Percentiles rank a stretch among this genome's conserved stretches.
phyloP scores from a whole-genome alignment of 2,888 invertebrate species.

The Allolobophora icterica region DNA sequence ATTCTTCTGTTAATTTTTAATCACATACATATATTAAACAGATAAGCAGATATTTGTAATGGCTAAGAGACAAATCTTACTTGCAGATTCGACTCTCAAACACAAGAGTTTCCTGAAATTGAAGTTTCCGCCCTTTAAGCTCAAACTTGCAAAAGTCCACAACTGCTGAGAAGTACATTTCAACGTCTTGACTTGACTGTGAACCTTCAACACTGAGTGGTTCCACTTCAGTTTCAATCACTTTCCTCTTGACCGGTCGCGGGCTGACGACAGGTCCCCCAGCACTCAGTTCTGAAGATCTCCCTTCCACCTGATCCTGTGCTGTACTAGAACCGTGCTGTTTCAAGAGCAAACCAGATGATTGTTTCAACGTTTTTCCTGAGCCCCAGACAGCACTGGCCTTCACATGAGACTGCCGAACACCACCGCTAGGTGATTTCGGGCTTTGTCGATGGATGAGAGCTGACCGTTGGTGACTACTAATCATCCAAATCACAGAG shows the following conservation, averaged over 20 bases:
- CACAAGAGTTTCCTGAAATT: conserved; percentile 64
- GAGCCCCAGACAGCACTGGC: background rate
- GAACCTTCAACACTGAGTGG: conserved; percentile 58
- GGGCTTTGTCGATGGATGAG: background rate
- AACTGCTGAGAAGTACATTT: conserved; percentile 59
- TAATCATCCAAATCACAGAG: background rate
- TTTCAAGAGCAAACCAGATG: too few species aligned
- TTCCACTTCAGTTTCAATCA: conserved; percentile 64
- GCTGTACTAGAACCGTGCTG: background rate
- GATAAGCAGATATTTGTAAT: background rate
- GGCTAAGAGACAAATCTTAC: conserved; percentile 55
- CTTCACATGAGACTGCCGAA: background rate
- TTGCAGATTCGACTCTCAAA: conserved; percentile 64
- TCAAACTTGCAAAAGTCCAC: conserved; percentile 62
- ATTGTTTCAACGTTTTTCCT: background rate
- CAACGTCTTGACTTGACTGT: conserved; percentile 57
- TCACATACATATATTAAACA: background rate
- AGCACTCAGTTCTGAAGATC: background rate
- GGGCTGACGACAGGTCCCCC: background rate
- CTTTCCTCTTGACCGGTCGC: conserved; percentile 57
- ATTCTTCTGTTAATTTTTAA: background rate
- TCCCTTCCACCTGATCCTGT: background rate
- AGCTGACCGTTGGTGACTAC: background rate
- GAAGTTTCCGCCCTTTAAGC: conserved; percentile 58
- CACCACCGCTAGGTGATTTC: background rate